phyloP scores from a whole-genome alignment of 2,797 vertebrate species.

The Melanotaenia trifasciata region DNA sequence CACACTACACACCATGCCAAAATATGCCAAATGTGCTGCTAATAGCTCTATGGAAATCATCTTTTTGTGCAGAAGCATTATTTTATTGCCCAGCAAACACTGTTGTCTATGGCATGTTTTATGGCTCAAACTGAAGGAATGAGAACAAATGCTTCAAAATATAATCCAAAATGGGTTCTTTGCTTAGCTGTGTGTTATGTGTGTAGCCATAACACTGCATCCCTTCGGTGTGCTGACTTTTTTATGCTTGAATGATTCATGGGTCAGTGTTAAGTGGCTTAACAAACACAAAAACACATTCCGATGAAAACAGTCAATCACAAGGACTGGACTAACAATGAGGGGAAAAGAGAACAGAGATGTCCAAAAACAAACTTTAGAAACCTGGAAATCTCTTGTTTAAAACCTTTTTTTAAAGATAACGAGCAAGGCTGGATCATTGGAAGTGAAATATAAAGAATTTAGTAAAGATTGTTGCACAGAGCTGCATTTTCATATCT shows the following conservation, averaged over 20 bases:
- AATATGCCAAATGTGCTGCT: not conserved
- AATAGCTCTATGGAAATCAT: not conserved
- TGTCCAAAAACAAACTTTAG: not conserved
- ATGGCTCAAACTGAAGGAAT: not conserved
- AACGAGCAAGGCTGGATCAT: not conserved
- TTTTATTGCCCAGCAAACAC: not conserved
- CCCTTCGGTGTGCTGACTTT: not conserved
- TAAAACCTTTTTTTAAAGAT: not conserved
- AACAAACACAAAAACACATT: not conserved
- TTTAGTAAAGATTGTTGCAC: not conserved
- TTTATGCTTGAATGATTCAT: not conserved
- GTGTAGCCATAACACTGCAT: not conserved
- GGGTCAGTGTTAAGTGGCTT: not conserved
- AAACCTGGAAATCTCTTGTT: not conserved
- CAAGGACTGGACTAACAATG: not conserved
- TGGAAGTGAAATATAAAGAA: not conserved
- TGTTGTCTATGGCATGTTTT: not conserved
- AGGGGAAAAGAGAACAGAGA: not conserved
- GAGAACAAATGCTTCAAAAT: not conserved
- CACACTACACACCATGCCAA: not conserved
- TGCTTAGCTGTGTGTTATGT: not conserved
- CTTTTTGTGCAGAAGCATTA: not conserved
- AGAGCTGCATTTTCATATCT: not conserved
- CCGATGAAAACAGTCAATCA: not conserved
- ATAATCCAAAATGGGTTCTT: not conserved